phyloP scores from a whole-genome alignment of 2,113 vertebrate genomes.

The Sitta europaea region DNA sequence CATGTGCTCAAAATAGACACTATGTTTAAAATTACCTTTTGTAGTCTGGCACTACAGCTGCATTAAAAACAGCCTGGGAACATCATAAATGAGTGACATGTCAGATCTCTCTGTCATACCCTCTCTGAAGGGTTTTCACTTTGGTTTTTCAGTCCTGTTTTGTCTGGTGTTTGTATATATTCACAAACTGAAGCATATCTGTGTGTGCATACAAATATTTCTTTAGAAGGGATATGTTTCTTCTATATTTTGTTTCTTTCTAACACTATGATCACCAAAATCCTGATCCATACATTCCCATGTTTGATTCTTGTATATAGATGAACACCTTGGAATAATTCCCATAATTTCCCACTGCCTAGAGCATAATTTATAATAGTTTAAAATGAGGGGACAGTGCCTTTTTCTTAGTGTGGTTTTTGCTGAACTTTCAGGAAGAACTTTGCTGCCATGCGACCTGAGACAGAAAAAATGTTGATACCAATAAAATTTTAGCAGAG shows the following conservation, averaged over 20 bases:
- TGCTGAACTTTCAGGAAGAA: constrained; percentile 26
- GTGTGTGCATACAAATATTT: background rate
- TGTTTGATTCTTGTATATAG: background rate
- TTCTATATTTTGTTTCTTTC: background rate
- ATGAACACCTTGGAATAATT: background rate
- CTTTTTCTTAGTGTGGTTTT: background rate
- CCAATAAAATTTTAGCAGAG: constrained; percentile 22
- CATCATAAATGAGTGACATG: background rate
- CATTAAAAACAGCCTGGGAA: background rate
- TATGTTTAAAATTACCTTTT: background rate
- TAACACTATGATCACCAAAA: background rate
- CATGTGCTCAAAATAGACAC: background rate
- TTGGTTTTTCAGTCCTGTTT: background rate
- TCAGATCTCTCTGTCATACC: background rate
- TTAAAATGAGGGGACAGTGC: background rate
- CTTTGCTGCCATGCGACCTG: background rate
- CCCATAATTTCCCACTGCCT: background rate
- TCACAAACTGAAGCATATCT: background rate
- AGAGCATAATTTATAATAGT: background rate
- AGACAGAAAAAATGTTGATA: constrained; percentile 46
- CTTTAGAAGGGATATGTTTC: background rate
- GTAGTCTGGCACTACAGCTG: background rate
- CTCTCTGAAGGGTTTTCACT: background rate
- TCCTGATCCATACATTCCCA: background rate
- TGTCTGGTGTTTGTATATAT: background rate